A percentile compares a stretch with the other conserved stretches of the same genome.
Evolutionary conservation across 2,888 invertebrate species (phyloP).

Genomic region (Harpalus rubripes): DNA sequence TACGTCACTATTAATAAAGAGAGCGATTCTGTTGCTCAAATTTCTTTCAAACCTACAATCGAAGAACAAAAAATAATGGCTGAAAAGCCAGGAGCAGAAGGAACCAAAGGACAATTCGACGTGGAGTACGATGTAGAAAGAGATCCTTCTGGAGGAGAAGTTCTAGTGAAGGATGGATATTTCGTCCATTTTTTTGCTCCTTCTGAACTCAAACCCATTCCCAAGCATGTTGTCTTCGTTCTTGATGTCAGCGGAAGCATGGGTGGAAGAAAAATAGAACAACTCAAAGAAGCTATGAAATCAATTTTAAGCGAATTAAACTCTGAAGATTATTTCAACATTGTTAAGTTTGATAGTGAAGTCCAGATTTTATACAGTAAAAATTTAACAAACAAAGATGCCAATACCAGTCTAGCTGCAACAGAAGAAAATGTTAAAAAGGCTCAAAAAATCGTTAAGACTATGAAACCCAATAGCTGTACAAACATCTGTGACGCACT

Average conservation of each 20-base stretch:
- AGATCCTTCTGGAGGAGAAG: constrained; percentile 76
- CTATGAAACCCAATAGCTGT: constrained; percentile 78
- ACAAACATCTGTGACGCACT: constrained; percentile 83
- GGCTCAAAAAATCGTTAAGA: constrained; percentile 79
- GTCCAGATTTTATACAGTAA: constrained; percentile 30
- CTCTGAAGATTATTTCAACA: constrained; percentile 81
- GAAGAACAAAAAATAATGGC: neutral
- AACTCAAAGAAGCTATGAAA: constrained; percentile 80
- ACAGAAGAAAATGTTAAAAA: constrained; percentile 78
- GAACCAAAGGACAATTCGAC: constrained; percentile 78
- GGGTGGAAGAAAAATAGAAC: constrained; percentile 76
- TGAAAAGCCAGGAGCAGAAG: constrained; percentile 37
- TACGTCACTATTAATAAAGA: neutral
- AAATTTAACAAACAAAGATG: constrained; percentile 59
- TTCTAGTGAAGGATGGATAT: constrained; percentile 74
- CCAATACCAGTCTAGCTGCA: constrained; percentile 76
- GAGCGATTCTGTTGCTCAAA: neutral
- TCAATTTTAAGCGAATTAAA: constrained; percentile 81
- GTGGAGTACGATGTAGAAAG: constrained; percentile 82
- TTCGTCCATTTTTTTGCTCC: constrained; percentile 79
- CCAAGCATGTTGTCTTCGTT: constrained; percentile 78
- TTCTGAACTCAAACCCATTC: constrained; percentile 73
- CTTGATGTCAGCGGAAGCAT: constrained; percentile 80
- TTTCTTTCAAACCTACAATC: constrained; percentile 8
- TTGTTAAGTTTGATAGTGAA: constrained; percentile 79